phyloP scores from a whole-genome alignment of 2,113 vertebrate genomes.

The Thomomys bottae region DNA sequence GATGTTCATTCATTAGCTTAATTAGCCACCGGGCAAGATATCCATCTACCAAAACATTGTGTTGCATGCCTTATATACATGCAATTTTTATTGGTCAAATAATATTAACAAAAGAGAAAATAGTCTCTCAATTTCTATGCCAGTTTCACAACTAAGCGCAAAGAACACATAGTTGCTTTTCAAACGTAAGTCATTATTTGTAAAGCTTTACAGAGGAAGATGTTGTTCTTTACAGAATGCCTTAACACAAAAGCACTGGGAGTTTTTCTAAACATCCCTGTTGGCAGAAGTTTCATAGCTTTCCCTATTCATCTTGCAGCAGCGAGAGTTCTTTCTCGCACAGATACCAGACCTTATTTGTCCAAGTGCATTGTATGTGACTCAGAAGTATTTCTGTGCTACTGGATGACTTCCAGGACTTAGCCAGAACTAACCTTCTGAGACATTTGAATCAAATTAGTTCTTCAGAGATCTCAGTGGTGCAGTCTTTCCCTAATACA shows the following conservation, averaged over 20 bases:
- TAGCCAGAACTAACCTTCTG: conserved; percentile 83
- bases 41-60: too few species aligned
- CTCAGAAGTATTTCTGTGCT: conserved; percentile 83
- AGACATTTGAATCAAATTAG: conserved; percentile 83
- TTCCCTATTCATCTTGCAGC: conserved; percentile 81
- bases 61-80: too few species aligned
- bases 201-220: background rate
- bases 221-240: conserved; percentile 43
- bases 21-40: too few species aligned
- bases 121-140: background rate
- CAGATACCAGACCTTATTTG: conserved; percentile 89
- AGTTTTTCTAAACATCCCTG: conserved; percentile 29
- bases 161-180: background rate
- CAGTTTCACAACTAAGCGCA: conserved; percentile 12
- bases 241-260: conserved; percentile 23
- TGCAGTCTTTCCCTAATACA: conserved; percentile 88
- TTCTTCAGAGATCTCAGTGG: conserved; percentile 72
- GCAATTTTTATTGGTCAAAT: too few species aligned
- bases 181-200: background rate
- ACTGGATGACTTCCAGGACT: conserved; percentile 82
- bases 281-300: conserved; percentile 62
- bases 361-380: conserved; percentile 85
- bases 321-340: conserved; percentile 77
- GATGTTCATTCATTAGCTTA: too few species aligned
- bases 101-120: background rate